Evolutionary conservation across 2,797 vertebrate genomes (phyloP).

Genomic region (Prunella strophiata): DNA sequence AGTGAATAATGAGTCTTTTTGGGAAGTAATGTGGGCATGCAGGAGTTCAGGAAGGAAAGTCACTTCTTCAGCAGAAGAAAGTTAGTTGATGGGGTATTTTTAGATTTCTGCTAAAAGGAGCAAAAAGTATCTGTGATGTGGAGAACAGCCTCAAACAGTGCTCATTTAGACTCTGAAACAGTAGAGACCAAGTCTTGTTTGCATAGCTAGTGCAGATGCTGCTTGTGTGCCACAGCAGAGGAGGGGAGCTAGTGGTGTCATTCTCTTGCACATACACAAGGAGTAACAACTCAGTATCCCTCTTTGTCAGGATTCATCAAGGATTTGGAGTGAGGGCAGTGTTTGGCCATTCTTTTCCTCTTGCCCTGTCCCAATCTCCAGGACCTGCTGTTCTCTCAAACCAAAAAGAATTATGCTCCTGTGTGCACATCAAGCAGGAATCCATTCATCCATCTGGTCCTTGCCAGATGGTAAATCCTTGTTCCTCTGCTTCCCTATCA

Average conservation of each 20-base stretch:
- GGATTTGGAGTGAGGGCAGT: not conserved
- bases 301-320: not conserved
- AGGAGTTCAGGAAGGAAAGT: not conserved
- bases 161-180: not conserved
- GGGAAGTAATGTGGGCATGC: not conserved
- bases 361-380: not conserved
- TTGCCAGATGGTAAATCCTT: not conserved
- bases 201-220: not conserved
- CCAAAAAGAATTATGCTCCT: not conserved
- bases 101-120: not conserved
- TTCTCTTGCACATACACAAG: fast-evolving
- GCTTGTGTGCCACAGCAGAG: not conserved
- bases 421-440: not conserved
- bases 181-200: fast-evolving
- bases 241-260: fast-evolving
- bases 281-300: not conserved
- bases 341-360: not conserved
- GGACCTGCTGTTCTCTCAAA: not conserved
- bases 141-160: not conserved
- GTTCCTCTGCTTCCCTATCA: not conserved
- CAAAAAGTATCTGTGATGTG: fast-evolving
- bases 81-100: not conserved
- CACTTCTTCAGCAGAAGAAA: not conserved
- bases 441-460: not conserved
- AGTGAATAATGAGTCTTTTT: not conserved